Base-by-base conservation (phyloP, 2,797 vertebrate species). In the Lemur catta region DNA sequence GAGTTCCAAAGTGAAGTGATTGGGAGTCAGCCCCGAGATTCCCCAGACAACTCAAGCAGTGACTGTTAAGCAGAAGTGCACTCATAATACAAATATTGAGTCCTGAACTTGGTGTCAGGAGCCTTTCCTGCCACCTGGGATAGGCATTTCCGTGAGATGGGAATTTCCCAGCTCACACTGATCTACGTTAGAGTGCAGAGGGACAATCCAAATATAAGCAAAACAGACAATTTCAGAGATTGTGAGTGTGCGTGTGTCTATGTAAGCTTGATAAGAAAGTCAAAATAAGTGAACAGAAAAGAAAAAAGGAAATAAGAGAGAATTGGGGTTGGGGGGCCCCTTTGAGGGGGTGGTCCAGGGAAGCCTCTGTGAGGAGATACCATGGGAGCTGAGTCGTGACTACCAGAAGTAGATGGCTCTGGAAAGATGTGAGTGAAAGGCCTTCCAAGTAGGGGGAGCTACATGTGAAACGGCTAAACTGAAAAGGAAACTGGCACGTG, bases 61-160 rank as follows among this genome's bases (percentile, higher is more conserved):
- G 30, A 67, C 8, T 28, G 18, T 9, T 22, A 48, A 28, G 0
- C 8, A 35, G 14, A 10, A 24, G 13, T 17, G 11, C 57, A 80
- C 26, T 22, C 14, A 50, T 3, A 57, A 30, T 4, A 14, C 41
- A 79, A 18, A 41, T 33, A 33, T 0, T 48, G 13, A 86, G 22
- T 76, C 46, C 33, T 35, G 2, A 15, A 14, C 15, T 93, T 17
- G 35, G 22, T 55, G 2, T 13, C 7, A 63, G 20, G 18, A 33
- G 1, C 35, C 76, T 4, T 24, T 76, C 14, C 30, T 24, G 11
- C 20, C 2, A 6, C 6, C 33, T 0, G 4, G 17, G 2, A n/a
- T 11, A 55, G 5, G 8, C n/a, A 20, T 72, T 15, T 59, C 46
- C 78, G 65, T 30, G 24, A 93, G 22, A 43, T 1, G 1, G 17